Conservation (phyloP, 2,888 invertebrate genomes). For the Nomada goodeniana region DNA sequence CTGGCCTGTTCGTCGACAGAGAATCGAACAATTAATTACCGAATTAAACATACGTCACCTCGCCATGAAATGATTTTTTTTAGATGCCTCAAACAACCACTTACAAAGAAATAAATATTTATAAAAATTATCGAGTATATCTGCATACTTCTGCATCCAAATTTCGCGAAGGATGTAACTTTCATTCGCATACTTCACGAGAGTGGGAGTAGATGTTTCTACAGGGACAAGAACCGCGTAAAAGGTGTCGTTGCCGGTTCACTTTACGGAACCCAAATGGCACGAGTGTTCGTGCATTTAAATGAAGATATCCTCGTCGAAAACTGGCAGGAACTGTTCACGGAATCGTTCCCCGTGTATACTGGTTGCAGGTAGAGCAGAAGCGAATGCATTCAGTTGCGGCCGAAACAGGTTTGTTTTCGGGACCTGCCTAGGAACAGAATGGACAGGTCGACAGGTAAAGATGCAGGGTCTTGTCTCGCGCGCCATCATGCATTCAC, state of each 20-base stretch:
- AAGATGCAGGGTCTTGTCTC: conserved; percentile 49
- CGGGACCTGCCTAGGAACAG: conserved; percentile 41
- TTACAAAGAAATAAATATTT: not conserved
- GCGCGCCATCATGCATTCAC: conserved; percentile 57
- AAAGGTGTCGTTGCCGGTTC: not conserved
- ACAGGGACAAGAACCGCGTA: not conserved
- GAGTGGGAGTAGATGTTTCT: not conserved
- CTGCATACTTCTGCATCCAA: no score
- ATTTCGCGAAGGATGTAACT: not conserved
- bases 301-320: conserved; percentile 29
- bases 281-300: not conserved
- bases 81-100: not conserved
- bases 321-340: conserved; percentile 21
- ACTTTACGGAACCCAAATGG: not conserved
- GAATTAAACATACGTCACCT: not conserved
- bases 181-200: not conserved
- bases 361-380: conserved; percentile 19
- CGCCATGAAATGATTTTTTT: not conserved
- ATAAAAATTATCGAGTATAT: not conserved
- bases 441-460: conserved; percentile 47
- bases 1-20: not conserved
- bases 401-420: conserved; percentile 58
- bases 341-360: conserved; percentile 6
- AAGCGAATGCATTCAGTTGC: conserved; percentile 34
- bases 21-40: not conserved